Percentiles rank a stretch among this genome's conserved stretches.
Conservation (phyloP, 2,797 vertebrate genomes). For the Remorina albescens region DNA sequence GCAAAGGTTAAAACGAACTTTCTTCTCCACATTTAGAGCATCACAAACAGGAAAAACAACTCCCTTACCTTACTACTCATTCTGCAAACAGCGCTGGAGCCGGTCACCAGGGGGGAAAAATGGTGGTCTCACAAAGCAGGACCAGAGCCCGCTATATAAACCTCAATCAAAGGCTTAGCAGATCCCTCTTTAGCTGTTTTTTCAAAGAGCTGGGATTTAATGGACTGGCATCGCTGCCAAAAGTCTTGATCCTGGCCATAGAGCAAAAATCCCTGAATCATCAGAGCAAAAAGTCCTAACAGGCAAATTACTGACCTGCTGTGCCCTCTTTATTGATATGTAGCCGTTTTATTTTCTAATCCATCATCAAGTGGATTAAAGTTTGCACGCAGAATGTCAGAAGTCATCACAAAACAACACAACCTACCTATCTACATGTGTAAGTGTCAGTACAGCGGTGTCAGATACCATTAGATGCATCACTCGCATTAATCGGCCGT, state of each 20-base stretch:
- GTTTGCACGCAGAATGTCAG: conserved; percentile 59
- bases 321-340: conserved; percentile 71
- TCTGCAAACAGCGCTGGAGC: conserved; percentile 65
- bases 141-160: conserved; percentile 76
- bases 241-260: conserved; percentile 76
- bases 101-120: conserved; percentile 51
- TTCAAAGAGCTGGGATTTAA: conserved; percentile 79
- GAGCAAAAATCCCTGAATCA: conserved; percentile 83
- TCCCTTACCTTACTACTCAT: conserved; percentile 81
- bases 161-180: conserved; percentile 76
- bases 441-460: too few relatives aligned
- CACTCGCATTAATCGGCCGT: too few relatives aligned
- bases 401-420: conserved; percentile 66
- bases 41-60: not conserved
- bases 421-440: too few relatives aligned
- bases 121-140: conserved; percentile 61
- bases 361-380: conserved; percentile 63
- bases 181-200: conserved; percentile 74
- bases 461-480: not conserved
- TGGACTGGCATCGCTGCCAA: conserved; percentile 72
- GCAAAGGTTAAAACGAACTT: too few relatives aligned
- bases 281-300: conserved; percentile 79
- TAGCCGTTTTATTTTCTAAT: conserved; percentile 65
- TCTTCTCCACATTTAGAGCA: not conserved
- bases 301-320: conserved; percentile 78